Evolutionary conservation across 2,888 invertebrate species (phyloP).

Genomic region (Andrena marginata): DNA sequence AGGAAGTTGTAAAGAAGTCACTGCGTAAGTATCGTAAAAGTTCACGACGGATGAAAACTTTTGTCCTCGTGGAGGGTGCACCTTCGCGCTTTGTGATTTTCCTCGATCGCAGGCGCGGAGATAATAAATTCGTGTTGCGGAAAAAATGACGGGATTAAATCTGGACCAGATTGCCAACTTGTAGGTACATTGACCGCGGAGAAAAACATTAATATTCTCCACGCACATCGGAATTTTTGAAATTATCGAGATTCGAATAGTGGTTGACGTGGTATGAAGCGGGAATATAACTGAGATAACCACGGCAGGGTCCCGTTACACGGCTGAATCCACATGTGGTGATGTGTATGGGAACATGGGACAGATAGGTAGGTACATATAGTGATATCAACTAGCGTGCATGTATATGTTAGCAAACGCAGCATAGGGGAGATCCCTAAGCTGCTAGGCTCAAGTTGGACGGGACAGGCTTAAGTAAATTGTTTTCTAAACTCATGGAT

Average conservation of each 20-base stretch:
- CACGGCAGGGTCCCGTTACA: too few species aligned
- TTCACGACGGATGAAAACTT: constrained; percentile 56
- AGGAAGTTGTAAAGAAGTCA: constrained; percentile 61
- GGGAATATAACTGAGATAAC: too few species aligned
- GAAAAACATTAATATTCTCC: too few species aligned
- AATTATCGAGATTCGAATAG: too few species aligned
- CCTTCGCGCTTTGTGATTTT: constrained; percentile 17
- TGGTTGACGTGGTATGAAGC: too few species aligned
- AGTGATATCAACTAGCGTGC: not conserved
- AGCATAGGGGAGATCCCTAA: not conserved
- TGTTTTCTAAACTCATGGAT: not conserved
- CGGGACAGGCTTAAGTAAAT: not conserved
- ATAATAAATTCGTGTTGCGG: not conserved
- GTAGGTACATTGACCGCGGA: not conserved
- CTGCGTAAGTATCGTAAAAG: constrained; percentile 60
- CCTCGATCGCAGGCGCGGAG: not conserved
- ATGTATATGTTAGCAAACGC: not conserved
- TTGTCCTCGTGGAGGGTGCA: constrained; percentile 20
- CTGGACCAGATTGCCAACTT: not conserved
- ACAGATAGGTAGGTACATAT: too few species aligned
- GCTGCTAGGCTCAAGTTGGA: not conserved
- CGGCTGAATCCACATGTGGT: too few species aligned
- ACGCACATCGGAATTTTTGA: too few species aligned
- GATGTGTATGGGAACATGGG: too few species aligned
- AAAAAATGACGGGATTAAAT: not conserved